Evolutionary conservation across 1,140 invertebrate species (phyloP).

Genomic region (Hylaeus anthracinus): DNA sequence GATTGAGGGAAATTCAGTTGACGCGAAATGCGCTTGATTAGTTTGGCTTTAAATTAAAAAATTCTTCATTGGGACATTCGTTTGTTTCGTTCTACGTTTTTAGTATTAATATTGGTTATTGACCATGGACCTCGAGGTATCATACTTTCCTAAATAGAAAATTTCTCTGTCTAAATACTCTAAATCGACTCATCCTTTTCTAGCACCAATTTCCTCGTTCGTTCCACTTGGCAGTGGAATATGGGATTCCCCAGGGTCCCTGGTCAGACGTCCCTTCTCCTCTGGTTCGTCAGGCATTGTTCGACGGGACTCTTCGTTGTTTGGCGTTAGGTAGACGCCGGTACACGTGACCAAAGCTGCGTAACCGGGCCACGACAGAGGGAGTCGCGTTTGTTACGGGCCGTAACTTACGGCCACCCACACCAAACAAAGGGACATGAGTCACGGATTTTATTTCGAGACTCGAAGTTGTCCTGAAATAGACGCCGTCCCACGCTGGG

Average conservation of each 20-base stretch:
- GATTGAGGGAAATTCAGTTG: too few relatives aligned
- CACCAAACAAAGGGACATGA: constrained; percentile 47
- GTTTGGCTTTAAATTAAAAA: too few relatives aligned
- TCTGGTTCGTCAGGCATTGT: neutral
- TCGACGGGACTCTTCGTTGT: constrained; percentile 2
- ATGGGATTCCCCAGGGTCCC: neutral
- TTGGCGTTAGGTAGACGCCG: constrained; percentile 2
- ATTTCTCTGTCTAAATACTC: too few relatives aligned
- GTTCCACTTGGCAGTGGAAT: constrained; percentile 4
- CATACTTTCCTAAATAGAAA: too few relatives aligned
- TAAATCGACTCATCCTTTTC: too few relatives aligned
- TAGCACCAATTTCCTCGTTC: neutral
- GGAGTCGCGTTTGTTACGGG: constrained; percentile 23
- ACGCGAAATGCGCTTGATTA: too few relatives aligned
- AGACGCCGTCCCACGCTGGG: constrained; percentile 51
- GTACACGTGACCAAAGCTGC: constrained; percentile 5
- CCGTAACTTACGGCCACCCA: constrained; percentile 5
- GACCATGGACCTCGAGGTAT: too few relatives aligned
- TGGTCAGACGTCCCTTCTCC: neutral
- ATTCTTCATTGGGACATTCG: too few relatives aligned
- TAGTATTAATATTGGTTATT: too few relatives aligned
- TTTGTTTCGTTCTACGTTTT: too few relatives aligned
- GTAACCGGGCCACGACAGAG: constrained; percentile 11
- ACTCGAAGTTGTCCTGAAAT: constrained; percentile 44
- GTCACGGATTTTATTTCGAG: constrained; percentile 58